Evolutionary conservation across 2,888 invertebrate species (phyloP), one percentile per base, ranked within the genome.

Genomic region (Andrena trimmerana): DNA sequence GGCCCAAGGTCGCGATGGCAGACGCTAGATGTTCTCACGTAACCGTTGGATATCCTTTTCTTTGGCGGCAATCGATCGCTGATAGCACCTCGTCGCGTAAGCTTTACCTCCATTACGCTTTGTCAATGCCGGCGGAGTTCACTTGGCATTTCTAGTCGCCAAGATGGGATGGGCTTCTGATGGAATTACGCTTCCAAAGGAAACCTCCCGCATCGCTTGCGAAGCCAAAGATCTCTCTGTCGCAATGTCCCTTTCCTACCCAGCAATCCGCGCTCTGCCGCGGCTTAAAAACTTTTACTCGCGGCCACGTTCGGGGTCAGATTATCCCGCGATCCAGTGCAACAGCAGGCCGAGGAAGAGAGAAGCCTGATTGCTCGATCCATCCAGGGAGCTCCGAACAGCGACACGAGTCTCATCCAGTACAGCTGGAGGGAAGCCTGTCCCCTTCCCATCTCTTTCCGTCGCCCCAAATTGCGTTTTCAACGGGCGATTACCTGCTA

Each of bases 401-500:
- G 79, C 75, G 71, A 78, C 84, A 54, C 81, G 79, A 81, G 78
- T 78, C 78, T 42, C 70, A 77, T 80, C 83, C 57, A 57, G 36
- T 54, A 62, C 65, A 69, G 68, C 68, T 27, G 29, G 50, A 65
- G 33, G 54, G 16, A 57, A 52, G n/a, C 54, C 36, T 52, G 57
- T 50, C 52, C 50, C 54, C 66, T 81, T 48, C 72, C 74, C 50
- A 27, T 57, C 66, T 20, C 72, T 54, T 67, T 67, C 76, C 68
- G 62, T 42, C 65, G 69, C 71, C 80, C 81, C 79, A 85, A 90
- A 88, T 87, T 87, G 86, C 89, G 85, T 90, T 90, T 88, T 88
- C 88, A 88, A 89, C 82, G 84, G 73, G 59, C 89, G 88, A 90
- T 90, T 91, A 90, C 89, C 86, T 71, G 78, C 83, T 71, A 84